A percentile compares a stretch with the other conserved stretches of the same genome.
phyloP scores from a whole-genome alignment of 2,888 invertebrate genomes.

The Serrognathus titanus region DNA sequence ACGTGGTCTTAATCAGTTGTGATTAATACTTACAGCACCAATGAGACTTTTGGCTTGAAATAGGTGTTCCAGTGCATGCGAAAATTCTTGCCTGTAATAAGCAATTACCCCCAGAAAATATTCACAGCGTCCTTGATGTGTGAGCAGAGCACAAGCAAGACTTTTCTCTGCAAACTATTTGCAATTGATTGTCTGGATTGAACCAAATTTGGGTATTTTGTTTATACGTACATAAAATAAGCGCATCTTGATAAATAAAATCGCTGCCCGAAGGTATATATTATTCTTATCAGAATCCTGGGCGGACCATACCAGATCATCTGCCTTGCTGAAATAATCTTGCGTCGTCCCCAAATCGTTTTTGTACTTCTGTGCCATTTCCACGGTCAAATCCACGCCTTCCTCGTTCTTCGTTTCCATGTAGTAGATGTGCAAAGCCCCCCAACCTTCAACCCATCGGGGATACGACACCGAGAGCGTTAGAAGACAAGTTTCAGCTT shows the following conservation, averaged over 20 bases:
- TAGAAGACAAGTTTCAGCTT: conserved; percentile 44
- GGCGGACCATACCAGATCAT: conserved; percentile 41
- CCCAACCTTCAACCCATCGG: conserved; percentile 44
- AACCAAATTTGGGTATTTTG: too few species aligned
- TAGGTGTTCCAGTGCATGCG: conserved; percentile 40
- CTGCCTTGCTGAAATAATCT: conserved; percentile 28
- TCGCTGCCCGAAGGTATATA: conserved; percentile 37
- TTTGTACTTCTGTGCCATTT: conserved; percentile 37
- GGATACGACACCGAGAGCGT: conserved; percentile 36
- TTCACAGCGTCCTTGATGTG: conserved; percentile 34
- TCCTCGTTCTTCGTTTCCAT: conserved; percentile 33
- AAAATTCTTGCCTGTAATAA: conserved; percentile 38
- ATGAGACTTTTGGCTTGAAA: conserved; percentile 35
- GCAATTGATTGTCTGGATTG: too few species aligned
- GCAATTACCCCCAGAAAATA: conserved; percentile 42
- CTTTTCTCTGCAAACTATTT: conserved; percentile 39
- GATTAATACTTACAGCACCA: conserved; percentile 31
- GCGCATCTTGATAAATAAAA: conserved; percentile 40
- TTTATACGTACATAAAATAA: conserved; percentile 2
- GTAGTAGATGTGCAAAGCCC: conserved; percentile 41
- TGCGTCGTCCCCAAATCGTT: conserved; percentile 18
- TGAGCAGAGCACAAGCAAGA: conserved; percentile 35
- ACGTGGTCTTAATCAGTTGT: too few species aligned
- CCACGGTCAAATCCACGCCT: conserved; percentile 39
- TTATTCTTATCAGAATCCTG: conserved; percentile 2